Conservation (phyloP, 2,888 invertebrate genomes). For the Pheosia tremula region DNA sequence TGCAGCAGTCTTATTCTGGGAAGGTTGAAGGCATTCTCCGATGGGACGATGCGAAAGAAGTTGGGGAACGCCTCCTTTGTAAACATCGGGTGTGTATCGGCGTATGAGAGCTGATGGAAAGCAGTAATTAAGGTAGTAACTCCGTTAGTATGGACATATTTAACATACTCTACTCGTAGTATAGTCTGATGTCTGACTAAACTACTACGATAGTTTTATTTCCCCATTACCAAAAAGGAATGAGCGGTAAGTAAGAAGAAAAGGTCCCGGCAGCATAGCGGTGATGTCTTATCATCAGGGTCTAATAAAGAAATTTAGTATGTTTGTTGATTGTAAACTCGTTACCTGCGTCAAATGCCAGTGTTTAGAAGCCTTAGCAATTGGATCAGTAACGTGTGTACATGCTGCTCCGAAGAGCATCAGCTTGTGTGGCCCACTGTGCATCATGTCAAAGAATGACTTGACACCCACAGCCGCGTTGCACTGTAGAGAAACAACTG, state of each 20-base stretch:
- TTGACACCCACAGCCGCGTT: constrained; percentile 97
- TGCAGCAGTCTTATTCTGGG: constrained; percentile 94
- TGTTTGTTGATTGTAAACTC: no score
- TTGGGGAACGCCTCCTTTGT: constrained; percentile 97
- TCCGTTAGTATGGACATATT: no score
- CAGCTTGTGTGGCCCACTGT: constrained; percentile 95
- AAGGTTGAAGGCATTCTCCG: constrained; percentile 97
- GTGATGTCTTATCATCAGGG: neutral
- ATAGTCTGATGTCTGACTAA: no score
- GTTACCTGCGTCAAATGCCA: constrained; percentile 97
- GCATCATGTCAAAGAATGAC: constrained; percentile 98
- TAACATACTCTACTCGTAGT: no score
- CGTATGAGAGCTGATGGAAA: constrained; percentile 93
- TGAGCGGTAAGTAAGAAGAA: no score
- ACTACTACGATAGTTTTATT: no score
- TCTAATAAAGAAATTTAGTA: no score
- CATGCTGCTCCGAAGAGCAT: constrained; percentile 99
- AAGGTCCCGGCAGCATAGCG: neutral
- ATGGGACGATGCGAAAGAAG: constrained; percentile 98
- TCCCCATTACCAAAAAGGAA: no score
- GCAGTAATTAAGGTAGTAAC: neutral
- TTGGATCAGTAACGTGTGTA: constrained; percentile 98
- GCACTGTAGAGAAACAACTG: constrained; percentile 85
- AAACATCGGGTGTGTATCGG: constrained; percentile 99
- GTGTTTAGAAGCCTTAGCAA: constrained; percentile 98